Evolutionary conservation across 1,140 invertebrate genomes (phyloP), one percentile per base, ranked within the genome.

Genomic region (Aphelenchoides fujianensis): DNA sequence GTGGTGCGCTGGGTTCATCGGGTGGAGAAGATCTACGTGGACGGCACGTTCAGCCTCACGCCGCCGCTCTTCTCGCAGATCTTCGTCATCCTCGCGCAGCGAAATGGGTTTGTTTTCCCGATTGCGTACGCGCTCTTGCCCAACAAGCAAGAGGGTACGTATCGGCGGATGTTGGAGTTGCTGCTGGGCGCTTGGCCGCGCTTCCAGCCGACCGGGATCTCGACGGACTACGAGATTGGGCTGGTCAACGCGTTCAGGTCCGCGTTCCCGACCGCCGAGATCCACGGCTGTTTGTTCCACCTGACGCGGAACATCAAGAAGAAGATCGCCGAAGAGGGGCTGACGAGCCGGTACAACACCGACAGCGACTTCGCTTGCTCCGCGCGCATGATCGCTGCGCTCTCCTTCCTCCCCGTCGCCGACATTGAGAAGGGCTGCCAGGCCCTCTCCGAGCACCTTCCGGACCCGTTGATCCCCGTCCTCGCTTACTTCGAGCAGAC

Each of bases 21-120:
- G 34, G 23, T 59, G 28, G 55, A 19, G 19, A 5, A 19, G 7
- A 5, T 23, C 92, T 72, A 61, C 34, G 53, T 71, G 23, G 68
- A 72, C 64, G 68, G 68, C 19, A 71, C 69, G 32, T 72, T 71
- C 35, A 32, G 30, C 28, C 28, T 71, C 31, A 31, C 27, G 5
- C 71, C 53, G 28, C 3, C 35, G 1, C 52, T 34, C 32, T 72
- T 72, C 55, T 27, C 27, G 12, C 69, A 72, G 32, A 27, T 71
- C 34, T 70, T 70, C 35, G 68, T 34, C 19, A 71, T 72, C 34
- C 52, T 72, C 28, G 53, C 71, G n/a, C 54, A 71, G 53, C 23
- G 68, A n/a, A 36, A 30, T 31, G 41, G 34, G 34, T 61, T 59
- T 32, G 53, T 59, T 5, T 7, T 59, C 34, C 55, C 55, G 28